Percentiles rank a stretch among this genome's conserved stretches.
Conservation (phyloP, 2,113 vertebrate genomes). For the Narcine bancroftii region DNA sequence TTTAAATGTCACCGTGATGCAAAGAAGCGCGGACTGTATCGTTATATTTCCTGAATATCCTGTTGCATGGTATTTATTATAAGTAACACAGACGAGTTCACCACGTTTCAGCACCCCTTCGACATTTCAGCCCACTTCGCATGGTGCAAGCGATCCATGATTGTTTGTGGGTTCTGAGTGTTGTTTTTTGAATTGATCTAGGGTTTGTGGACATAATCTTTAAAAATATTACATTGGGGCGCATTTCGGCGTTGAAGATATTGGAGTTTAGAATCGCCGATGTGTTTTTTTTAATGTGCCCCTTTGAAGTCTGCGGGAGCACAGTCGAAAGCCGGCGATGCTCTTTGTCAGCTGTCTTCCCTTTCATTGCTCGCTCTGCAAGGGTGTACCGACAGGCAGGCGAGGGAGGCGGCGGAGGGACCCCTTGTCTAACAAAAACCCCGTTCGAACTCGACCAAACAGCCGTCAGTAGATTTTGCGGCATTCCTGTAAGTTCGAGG, state of each 20-base stretch:
- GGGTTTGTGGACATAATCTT: neutral
- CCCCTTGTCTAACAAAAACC: neutral
- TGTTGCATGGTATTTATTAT: neutral
- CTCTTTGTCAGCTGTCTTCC: constrained; percentile 56
- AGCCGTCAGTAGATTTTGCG: neutral
- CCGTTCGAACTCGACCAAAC: neutral
- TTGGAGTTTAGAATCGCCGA: constrained; percentile 53
- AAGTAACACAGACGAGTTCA: neutral
- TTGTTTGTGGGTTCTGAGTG: neutral
- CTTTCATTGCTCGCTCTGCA: constrained; percentile 53
- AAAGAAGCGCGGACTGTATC: neutral
- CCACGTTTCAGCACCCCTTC: neutral
- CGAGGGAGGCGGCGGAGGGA: constrained; percentile 49
- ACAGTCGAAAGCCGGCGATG: constrained; percentile 58
- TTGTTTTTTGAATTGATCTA: neutral
- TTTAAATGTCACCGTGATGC: neutral
- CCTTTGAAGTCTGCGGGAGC: constrained; percentile 46
- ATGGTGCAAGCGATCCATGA: no score
- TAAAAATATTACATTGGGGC: neutral
- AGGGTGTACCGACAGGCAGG: constrained; percentile 44
- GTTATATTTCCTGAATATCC: neutral
- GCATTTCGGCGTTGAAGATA: neutral
- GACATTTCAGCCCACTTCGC: neutral
- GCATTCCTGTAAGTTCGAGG: neutral
- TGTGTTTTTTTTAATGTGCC: constrained; percentile 63